phyloP scores from a whole-genome alignment of 2,113 vertebrate species.

The Mola mola region DNA sequence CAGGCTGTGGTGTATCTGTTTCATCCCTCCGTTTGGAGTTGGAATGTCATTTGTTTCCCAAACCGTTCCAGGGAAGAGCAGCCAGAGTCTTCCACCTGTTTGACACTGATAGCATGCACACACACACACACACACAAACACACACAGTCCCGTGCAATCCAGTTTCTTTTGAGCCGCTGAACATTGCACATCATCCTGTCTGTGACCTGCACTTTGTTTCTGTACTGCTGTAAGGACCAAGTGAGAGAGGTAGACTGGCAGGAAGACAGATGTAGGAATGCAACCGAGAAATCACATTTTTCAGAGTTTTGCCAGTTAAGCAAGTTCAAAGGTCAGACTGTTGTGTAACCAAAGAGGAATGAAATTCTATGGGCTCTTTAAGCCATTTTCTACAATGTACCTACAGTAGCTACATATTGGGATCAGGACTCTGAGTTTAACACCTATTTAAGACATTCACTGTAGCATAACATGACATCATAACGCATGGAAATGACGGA shows the following conservation, averaged over 20 bases:
- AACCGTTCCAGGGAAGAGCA: slow-evolving; percentile 52
- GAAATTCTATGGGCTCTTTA: background rate
- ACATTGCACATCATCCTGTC: slow-evolving; percentile 25
- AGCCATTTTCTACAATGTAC: too few species aligned
- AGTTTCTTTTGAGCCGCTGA: slow-evolving; percentile 28
- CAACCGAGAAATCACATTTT: too few species aligned
- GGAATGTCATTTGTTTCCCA: slow-evolving; percentile 66
- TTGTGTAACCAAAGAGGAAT: slow-evolving; percentile 6
- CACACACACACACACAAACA: slow-evolving; percentile 18
- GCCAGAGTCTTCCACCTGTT: slow-evolving; percentile 67
- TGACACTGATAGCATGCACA: slow-evolving; percentile 52
- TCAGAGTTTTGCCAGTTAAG: too few species aligned
- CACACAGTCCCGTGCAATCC: slow-evolving; percentile 20
- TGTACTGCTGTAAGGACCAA: slow-evolving; percentile 14
- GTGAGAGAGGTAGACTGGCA: too few species aligned
- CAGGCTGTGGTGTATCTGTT: slow-evolving; percentile 2
- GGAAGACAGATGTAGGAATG: too few species aligned
- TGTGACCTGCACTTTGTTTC: slow-evolving; percentile 25
- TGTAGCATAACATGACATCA: too few species aligned
- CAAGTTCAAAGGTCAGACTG: slow-evolving; percentile 47
- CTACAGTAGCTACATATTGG: too few species aligned
- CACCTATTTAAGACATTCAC: too few species aligned
- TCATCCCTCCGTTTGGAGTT: slow-evolving; percentile 23
- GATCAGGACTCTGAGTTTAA: too few species aligned
- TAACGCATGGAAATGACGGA: too few species aligned